Conservation (phyloP, 2,888 invertebrate species). For the Caenorhabditis uteleia region DNA sequence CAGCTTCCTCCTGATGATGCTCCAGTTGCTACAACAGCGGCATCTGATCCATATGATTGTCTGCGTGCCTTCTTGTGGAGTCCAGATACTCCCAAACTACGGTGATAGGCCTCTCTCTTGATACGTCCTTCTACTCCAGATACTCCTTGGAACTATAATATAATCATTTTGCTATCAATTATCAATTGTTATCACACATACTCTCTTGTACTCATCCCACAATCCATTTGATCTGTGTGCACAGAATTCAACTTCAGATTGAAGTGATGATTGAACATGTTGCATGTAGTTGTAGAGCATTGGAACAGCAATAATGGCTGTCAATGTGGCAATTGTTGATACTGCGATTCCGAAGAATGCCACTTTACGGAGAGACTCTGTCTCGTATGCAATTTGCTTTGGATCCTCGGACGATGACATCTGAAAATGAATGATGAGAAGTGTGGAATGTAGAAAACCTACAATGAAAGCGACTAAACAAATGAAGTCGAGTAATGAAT, state of each 20-base stretch:
- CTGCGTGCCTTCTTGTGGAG: conserved; percentile 27
- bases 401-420: conserved; percentile 37
- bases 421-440: conserved; percentile 3
- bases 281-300: conserved; percentile 62
- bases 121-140: conserved; percentile 38
- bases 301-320: conserved; percentile 56
- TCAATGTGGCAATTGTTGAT: conserved; percentile 55
- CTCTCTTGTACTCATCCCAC: conserved; percentile 54
- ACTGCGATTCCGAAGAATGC: conserved; percentile 56
- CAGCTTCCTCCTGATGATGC: conserved; percentile 44
- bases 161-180: not conserved
- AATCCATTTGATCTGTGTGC: conserved; percentile 52
- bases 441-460: not conserved
- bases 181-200: conserved; percentile 13
- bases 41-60: conserved; percentile 36
- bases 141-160: conserved; percentile 35
- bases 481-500: too few relatives aligned
- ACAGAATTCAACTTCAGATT: conserved; percentile 56
- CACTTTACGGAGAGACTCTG: conserved; percentile 45
- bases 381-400: conserved; percentile 42
- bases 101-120: conserved; percentile 39
- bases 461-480: too few relatives aligned
- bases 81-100: conserved; percentile 29
- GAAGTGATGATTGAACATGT: conserved; percentile 55
- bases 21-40: conserved; percentile 39